Percentiles rank a stretch among this genome's conserved stretches.
phyloP scores from a whole-genome alignment of 2,113 vertebrate species.

The Seriola rivoliana region DNA sequence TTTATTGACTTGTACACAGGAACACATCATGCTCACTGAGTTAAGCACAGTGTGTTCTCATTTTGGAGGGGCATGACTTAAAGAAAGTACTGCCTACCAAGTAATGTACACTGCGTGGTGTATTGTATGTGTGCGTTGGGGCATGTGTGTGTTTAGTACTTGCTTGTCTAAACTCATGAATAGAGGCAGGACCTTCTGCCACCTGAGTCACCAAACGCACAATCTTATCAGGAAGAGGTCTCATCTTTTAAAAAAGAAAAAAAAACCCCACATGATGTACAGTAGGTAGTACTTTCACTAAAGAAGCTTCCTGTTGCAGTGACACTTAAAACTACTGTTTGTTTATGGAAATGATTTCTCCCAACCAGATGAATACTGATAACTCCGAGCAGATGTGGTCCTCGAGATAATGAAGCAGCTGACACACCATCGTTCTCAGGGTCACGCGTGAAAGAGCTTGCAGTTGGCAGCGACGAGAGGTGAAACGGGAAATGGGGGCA shows the following conservation, averaged over 20 bases:
- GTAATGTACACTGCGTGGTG: not conserved
- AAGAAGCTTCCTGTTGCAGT: too few species aligned
- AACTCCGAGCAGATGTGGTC: not conserved
- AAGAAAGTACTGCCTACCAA: not conserved
- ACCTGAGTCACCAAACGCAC: conserved; percentile 6
- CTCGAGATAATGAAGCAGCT: not conserved
- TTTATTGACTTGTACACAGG: not conserved
- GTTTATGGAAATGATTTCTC: not conserved
- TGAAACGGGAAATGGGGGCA: not conserved
- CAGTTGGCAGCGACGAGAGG: not conserved
- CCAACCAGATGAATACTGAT: not conserved
- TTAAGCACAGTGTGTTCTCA: not conserved
- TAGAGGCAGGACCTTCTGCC: not conserved
- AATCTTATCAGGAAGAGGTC: not conserved
- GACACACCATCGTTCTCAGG: not conserved
- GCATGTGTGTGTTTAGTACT: not conserved
- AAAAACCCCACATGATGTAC: too few species aligned
- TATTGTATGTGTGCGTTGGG: not conserved
- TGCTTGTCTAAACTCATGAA: not conserved
- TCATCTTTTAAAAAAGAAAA: too few species aligned
- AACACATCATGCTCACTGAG: not conserved
- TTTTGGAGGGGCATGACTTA: too few species aligned
- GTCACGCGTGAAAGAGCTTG: not conserved
- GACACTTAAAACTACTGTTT: not conserved
- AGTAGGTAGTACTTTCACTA: too few species aligned